Evolutionary conservation across 2,888 invertebrate genomes (phyloP).

Genomic region (Ochropleura leucogaster): DNA sequence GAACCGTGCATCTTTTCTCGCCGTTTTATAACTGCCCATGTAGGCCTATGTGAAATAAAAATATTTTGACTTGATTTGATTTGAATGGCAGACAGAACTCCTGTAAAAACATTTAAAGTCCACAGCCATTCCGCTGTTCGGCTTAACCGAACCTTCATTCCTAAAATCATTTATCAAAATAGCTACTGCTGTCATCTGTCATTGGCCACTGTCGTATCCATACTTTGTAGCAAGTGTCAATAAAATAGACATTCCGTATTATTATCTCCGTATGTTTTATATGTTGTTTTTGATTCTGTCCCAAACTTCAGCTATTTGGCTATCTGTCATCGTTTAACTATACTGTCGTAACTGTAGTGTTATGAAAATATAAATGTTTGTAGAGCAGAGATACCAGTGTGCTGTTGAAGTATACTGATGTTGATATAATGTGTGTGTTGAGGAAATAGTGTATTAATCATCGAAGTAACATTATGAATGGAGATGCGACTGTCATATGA

Average conservation of each 20-base stretch:
- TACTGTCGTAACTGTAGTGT: constrained; percentile 39
- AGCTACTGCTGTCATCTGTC: background rate
- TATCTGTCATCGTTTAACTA: constrained; percentile 53
- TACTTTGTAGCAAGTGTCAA: background rate
- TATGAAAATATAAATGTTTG: constrained; percentile 54
- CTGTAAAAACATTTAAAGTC: background rate
- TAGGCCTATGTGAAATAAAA: no score
- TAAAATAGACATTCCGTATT: constrained; percentile 26
- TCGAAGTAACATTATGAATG: constrained; percentile 26
- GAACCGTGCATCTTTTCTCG: no score
- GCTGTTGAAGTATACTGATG: constrained; percentile 39
- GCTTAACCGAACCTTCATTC: background rate
- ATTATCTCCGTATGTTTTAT: constrained; percentile 27
- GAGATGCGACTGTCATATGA: constrained; percentile 11
- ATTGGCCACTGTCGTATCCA: background rate
- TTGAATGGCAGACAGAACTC: background rate
- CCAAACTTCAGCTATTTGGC: constrained; percentile 32
- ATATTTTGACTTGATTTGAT: no score
- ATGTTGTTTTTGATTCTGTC: constrained; percentile 54
- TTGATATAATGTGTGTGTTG: constrained; percentile 40
- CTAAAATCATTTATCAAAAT: background rate
- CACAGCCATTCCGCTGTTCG: background rate
- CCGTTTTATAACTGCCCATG: no score
- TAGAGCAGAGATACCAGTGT: constrained; percentile 28
- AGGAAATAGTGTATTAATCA: constrained; percentile 47